These are phyloP conservation scores for Clusia tigrina DNA, from an alignment of 2,888 invertebrate species.

Conservation along the genomic window DNA sequence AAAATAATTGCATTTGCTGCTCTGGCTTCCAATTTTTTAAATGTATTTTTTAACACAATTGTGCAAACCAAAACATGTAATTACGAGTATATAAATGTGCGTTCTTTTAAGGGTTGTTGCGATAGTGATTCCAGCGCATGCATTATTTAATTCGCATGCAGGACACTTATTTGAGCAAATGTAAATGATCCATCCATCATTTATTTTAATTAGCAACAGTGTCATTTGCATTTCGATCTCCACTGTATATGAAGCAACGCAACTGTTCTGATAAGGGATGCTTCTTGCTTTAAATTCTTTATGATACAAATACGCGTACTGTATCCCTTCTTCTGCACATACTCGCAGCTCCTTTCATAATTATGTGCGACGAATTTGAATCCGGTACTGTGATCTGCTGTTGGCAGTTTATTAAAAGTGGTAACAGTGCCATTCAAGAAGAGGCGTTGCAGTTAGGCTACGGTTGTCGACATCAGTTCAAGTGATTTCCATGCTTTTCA, in stretches of 20 bases:
- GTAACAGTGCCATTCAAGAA: background rate
- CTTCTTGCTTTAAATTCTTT: background rate
- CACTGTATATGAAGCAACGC: background rate
- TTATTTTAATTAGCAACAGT: constrained; percentile 55
- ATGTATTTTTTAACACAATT: background rate
- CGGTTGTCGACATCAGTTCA: background rate
- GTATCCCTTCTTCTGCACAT: background rate
- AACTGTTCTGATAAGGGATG: background rate
- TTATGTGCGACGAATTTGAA: constrained; percentile 53
- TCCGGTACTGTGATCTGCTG: constrained; percentile 35
- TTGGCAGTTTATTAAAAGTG: background rate
- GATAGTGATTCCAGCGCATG: background rate
- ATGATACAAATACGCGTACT: no score
- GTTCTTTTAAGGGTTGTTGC: background rate
- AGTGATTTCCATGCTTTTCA: no score
- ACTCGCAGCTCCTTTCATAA: constrained; percentile 22
- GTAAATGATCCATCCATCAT: constrained; percentile 46
- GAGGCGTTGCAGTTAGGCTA: background rate
- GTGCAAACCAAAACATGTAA: background rate
- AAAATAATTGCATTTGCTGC: background rate
- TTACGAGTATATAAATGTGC: background rate
- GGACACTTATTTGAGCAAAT: background rate
- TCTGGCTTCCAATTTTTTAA: no score
- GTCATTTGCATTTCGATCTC: constrained; percentile 44
- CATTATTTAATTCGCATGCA: no score